Evolutionary conservation across 2,113 vertebrate species (phyloP), one percentile per base, ranked within the genome.

Genomic region (Solenodon paradoxus): DNA sequence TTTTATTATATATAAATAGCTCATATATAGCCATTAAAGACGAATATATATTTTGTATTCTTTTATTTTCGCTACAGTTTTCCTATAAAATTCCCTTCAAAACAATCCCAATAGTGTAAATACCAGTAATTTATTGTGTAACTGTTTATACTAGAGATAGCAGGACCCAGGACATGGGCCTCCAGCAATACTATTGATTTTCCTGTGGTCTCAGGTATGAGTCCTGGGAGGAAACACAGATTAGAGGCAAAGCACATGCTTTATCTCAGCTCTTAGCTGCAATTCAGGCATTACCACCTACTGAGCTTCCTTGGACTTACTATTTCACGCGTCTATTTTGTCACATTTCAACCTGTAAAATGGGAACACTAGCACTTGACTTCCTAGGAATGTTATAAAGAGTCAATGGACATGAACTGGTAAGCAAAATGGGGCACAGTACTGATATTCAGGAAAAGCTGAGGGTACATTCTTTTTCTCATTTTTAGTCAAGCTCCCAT

Each of bases 381-480:
- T 10, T 53, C 40, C 22, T 1, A 53, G 66, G 45, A 45, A 1
- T 35, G 5, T 7, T 16, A 10, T 9, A 63, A 82, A 3, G 24
- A 51, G 3, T 30, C 8, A 6, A 28, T 20, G 22, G 24, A 63
- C n/a, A n/a, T n/a, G n/a, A 63, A 51, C 0, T 9, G 40, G 19
- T 2, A 2, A 1, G n/a, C 47, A 22, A 28, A 80, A 45, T 0
- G 47, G 42, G 6, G 38, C 74, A 15, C 0, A 4, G 24, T 5
- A 24, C 32, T 83, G 17, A 49, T 42, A 45, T 4, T 16, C 17
- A n/a, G 45, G 32, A 75, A 28, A 57, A 9, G 42, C 35, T 45
- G 1, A 59, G 45, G 1, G 9, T 0, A 0, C 1, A 66, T 40
- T 87, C n/a, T 45, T 61, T 38, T 61, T 45, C 68, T 82, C n/a